Evolutionary conservation across 2,113 vertebrate species (phyloP).

Genomic region (Spizaetus ornatus): DNA sequence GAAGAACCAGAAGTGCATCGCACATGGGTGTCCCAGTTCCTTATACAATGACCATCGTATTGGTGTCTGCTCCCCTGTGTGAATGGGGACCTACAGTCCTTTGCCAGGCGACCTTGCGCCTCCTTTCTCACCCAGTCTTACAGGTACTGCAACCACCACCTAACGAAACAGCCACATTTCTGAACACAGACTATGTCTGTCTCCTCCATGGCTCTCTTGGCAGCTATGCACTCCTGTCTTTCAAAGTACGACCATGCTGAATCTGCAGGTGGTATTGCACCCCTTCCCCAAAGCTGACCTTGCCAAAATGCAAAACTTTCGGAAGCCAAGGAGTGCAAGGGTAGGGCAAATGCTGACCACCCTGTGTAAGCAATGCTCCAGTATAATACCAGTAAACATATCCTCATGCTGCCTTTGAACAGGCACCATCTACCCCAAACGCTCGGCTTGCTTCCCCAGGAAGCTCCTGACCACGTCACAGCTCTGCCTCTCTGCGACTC

Average conservation of each 20-base stretch:
- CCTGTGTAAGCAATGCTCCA: background rate
- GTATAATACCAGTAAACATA: background rate
- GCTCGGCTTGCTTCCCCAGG: background rate
- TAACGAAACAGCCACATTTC: background rate
- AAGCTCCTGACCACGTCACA: background rate
- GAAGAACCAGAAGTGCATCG: background rate
- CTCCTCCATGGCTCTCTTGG: accelerated
- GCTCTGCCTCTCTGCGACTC: background rate
- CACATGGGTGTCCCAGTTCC: background rate
- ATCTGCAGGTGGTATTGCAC: background rate
- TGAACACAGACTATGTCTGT: background rate
- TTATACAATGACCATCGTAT: no score
- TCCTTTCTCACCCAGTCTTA: background rate
- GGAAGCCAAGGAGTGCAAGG: background rate
- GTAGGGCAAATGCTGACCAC: background rate
- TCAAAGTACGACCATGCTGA: accelerated
- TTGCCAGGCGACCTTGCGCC: background rate
- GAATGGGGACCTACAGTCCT: accelerated
- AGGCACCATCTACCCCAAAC: background rate
- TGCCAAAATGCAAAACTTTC: background rate
- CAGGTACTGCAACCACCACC: background rate
- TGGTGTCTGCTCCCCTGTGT: background rate
- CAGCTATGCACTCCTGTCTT: background rate
- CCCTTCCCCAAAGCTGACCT: background rate
- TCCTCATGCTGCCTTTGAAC: background rate